Evolutionary conservation across 2,113 vertebrate species (phyloP), one percentile per base, ranked within the genome.

Genomic region (Hyla sarda): DNA sequence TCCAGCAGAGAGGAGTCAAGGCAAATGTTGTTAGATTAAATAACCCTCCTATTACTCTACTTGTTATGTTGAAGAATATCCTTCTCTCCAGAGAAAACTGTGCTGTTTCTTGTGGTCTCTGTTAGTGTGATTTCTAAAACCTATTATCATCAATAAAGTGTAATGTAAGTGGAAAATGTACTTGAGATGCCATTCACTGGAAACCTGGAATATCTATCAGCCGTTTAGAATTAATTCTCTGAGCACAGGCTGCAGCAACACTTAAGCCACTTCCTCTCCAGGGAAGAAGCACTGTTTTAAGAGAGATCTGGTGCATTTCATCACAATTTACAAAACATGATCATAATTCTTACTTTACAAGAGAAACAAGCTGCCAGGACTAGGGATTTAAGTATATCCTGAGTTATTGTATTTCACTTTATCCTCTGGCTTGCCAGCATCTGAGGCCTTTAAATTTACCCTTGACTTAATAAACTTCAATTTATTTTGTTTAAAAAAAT

Each of bases 241-340:
- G 54, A 82, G 67, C 85, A 74, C 85, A 87, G 77, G 85, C 85
- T 82, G 60, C 52, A 54, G 85, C 58, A 87, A 87, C 78, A 87
- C 85, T 87, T 87, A 87, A 87, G 21, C 77, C 85, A 73, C 37
- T 87, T 87, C 78, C 85, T 87, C 85, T 78, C 85, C 32, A 16
- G 85, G 85, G 78, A 77, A 74, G 37, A 87, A 71, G 67, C 71
- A 58, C 85, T 82, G 85, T 87, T 87, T 87, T 87, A 87, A 87
- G 37, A 74, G 69, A 82, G 67, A 87, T 82, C 85, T 87, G 85
- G 67, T 73, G 67, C 78, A 87, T 87, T 87, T 87, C 69, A 87
- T 87, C 85, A 87, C 85, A 81, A 87, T 87, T 87, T 87, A 87
- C 85, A 73, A 87, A 87, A 87, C 85, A 82, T 87, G 85, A 87